These are phyloP conservation scores for Macrobrachium rosenbergii DNA, from an alignment of 1,140 invertebrate genomes.

Conservation along the genomic window DNA sequence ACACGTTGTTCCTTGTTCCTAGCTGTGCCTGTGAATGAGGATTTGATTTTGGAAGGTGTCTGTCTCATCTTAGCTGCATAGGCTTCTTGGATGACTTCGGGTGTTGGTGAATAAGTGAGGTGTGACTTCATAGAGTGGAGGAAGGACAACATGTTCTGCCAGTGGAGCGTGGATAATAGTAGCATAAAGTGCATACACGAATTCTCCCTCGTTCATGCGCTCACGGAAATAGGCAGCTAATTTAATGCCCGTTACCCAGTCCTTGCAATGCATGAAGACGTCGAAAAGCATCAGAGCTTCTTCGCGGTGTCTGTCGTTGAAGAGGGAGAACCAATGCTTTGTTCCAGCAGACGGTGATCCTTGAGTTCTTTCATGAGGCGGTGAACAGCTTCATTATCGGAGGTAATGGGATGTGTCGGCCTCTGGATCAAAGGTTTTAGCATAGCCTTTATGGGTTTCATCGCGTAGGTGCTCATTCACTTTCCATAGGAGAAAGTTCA, in stretches of 20 bases:
- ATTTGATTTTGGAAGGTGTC: no score
- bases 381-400: no score
- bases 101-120: slow-evolving; percentile 33
- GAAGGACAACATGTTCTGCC: background rate
- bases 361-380: no score
- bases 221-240: slow-evolving; percentile 29
- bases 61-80: no score
- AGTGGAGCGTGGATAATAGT: background rate
- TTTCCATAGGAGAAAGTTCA: no score
- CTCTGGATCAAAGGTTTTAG: no score
- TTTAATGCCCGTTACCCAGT: background rate
- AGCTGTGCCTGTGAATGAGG: no score
- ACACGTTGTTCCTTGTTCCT: no score
- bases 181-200: slow-evolving; percentile 16
- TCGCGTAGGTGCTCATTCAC: no score
- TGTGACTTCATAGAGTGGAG: slow-evolving; percentile 34
- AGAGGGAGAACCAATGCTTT: slow-evolving; percentile 32
- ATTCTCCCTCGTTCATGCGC: no score
- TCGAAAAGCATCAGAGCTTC: slow-evolving; percentile 26
- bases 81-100: slow-evolving; percentile 22
- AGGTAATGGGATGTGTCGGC: no score
- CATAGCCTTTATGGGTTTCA: no score
- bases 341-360: background rate
- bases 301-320: background rate
- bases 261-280: background rate